Evolutionary conservation across 2,797 vertebrate genomes (phyloP).

Genomic region (Cuculus canorus): DNA sequence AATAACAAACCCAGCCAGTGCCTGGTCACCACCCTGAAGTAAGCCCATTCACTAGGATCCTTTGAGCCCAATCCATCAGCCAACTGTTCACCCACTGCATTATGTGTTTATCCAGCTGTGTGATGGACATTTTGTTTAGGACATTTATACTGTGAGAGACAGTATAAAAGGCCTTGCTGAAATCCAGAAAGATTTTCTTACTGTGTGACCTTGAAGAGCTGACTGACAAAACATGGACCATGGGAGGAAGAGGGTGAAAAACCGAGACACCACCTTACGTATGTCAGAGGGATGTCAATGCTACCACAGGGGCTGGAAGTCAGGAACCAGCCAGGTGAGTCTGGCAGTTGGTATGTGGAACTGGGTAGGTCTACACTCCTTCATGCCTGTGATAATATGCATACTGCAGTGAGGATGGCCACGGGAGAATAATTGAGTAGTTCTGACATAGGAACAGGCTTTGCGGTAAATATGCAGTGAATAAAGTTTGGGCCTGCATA

Average conservation of each 20-base stretch:
- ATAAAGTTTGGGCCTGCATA: neutral
- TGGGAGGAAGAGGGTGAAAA: neutral
- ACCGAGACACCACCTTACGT: accelerated
- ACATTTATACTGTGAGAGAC: no score
- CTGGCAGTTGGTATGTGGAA: neutral
- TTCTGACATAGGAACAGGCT: neutral
- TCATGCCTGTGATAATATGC: neutral
- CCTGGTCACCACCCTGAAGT: no score
- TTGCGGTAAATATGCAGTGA: neutral
- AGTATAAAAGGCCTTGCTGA: no score
- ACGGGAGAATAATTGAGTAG: neutral
- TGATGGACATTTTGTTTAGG: no score
- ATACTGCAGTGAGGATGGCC: neutral
- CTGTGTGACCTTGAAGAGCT: neutral
- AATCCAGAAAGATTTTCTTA: no score
- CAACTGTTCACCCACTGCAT: no score
- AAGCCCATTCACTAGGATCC: no score
- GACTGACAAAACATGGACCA: accelerated
- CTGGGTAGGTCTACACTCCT: neutral
- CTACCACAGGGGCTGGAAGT: neutral
- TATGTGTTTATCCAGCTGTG: no score
- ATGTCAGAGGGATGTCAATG: neutral
- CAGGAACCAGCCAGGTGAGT: neutral
- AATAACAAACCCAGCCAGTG: no score
- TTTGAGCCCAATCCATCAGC: no score